Evolutionary conservation across 2,113 vertebrate genomes (phyloP).

Genomic region (Halichoerus grypus): DNA sequence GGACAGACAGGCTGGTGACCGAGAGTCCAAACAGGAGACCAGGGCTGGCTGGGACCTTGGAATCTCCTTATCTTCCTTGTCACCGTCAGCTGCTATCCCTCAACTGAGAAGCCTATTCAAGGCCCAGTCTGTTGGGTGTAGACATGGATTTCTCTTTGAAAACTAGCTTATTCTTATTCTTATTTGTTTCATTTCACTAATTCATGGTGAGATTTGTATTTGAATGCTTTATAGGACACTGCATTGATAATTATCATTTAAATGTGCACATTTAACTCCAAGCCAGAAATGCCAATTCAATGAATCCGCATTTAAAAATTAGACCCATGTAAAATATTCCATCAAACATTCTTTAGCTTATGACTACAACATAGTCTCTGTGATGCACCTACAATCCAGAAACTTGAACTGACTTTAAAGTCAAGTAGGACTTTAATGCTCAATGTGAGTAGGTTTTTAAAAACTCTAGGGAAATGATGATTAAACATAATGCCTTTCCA

Average conservation of each 20-base stretch:
- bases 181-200: not conserved
- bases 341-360: not conserved
- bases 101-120: not conserved
- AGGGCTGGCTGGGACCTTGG: too few relatives aligned
- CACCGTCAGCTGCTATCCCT: too few relatives aligned
- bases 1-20: too few relatives aligned
- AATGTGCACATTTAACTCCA: not conserved
- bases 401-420: not conserved
- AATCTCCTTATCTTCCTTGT: not conserved
- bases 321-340: not conserved
- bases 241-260: not conserved
- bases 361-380: not conserved
- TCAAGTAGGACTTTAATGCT: not conserved
- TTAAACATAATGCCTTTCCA: not conserved
- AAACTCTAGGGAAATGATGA: not conserved
- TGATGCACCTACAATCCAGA: not conserved
- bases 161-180: not conserved
- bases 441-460: not conserved
- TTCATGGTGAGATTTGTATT: not conserved
- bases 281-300: not conserved
- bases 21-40: too few relatives aligned
- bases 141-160: not conserved
- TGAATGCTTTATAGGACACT: not conserved
- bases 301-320: not conserved
- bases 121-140: fast-evolving